Evolutionary conservation across 2,888 invertebrate genomes (phyloP).

Genomic region (Nomada hirtipes): DNA sequence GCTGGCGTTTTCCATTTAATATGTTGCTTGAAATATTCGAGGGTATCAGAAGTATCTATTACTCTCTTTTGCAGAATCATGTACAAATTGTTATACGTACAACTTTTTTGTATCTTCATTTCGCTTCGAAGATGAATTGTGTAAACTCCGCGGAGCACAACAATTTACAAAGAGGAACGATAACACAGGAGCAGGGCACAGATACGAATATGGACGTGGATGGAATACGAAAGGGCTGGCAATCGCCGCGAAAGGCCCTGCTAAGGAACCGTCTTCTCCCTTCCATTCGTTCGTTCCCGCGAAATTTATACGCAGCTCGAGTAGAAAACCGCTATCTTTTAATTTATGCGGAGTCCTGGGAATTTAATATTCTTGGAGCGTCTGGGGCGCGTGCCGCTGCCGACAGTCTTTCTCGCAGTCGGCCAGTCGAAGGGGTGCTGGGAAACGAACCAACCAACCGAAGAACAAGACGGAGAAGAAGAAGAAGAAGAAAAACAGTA

Average conservation of each 20-base stretch:
- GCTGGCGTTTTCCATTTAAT: neutral
- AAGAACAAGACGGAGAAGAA: constrained; percentile 19
- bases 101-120: too few species aligned
- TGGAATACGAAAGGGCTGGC: constrained; percentile 44
- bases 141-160: constrained; percentile 26
- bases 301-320: constrained; percentile 77
- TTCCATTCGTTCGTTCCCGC: constrained; percentile 34
- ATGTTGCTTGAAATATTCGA: neutral
- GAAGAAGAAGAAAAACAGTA: neutral
- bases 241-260: constrained; percentile 1
- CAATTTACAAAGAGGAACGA: constrained; percentile 26
- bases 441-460: neutral
- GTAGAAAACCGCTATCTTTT: constrained; percentile 81
- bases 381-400: constrained; percentile 74
- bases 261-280: constrained; percentile 12
- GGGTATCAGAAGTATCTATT: neutral
- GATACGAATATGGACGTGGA: constrained; percentile 25
- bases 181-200: constrained; percentile 1
- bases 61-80: too few species aligned
- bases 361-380: constrained; percentile 83
- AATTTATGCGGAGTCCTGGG: constrained; percentile 81
- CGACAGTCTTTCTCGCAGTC: constrained; percentile 62
- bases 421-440: constrained; percentile 29
- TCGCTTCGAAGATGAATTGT: neutral
- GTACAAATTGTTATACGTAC: too few species aligned